Evolutionary conservation across 2,888 invertebrate genomes (phyloP), one percentile per base, ranked within the genome.

Genomic region (Synanthedon vespiformis): DNA sequence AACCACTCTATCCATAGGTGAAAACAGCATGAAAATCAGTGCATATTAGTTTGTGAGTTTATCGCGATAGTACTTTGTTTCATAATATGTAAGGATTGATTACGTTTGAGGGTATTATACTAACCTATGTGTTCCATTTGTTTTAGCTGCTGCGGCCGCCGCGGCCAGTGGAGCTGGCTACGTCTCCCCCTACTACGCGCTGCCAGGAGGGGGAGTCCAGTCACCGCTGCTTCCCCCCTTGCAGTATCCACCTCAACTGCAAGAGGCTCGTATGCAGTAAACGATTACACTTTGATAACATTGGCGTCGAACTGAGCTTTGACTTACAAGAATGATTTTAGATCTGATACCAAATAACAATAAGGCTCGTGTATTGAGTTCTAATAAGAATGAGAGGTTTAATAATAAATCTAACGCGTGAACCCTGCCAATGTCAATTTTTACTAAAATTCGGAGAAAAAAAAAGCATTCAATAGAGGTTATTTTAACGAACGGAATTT

Each of bases 191-290:
- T 94, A 94, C 78, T 93, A 93, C 62, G 77, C 93, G 41, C 80
- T 94, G 59, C 93, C 92, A 4, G 78, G 84, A 1, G 90, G 90
- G 27, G 90, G 91, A 8, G 82, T 88, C 10, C 90, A 87, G 54
- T 85, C 84, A 0, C 91, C 89, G 16, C 88, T 92, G 11, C 90
- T 93, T 59, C 92, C 92, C 1, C 92, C 90, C 1, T 89, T 90
- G 40, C 80, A 90, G 10, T 90, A 90, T 69, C 89, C 90, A n/a
- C 90, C 90, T 50, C 90, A 91, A 55, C 89, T 94, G 55, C 93
- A 94, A 77, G 94, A 93, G 77, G 93, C 94, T 50, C 88, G 94
- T 71, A 91, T 94, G 83, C 93, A 93, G 80, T 93, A 92, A 79
- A 53, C 51, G 40, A 10, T 34, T 34, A 10, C n/a, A 44, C n/a